Percentiles rank a stretch among this genome's conserved stretches.
These are phyloP conservation scores for Solenopsis fugax DNA, from an alignment of 1,140 invertebrate genomes.

Conservation along the genomic window DNA sequence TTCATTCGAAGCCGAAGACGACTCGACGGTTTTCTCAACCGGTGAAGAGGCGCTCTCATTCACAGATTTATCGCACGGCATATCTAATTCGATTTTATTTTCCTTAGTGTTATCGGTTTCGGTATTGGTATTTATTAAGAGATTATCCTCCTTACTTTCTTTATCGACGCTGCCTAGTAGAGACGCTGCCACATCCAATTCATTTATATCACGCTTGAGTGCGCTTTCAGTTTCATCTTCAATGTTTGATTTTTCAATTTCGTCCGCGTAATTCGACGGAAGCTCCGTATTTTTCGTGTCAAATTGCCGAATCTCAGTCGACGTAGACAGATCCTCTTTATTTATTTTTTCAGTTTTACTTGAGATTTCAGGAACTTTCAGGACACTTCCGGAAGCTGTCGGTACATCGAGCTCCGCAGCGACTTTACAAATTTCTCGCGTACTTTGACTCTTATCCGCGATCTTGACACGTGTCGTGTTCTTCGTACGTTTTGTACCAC, in stretches of 20 bases:
- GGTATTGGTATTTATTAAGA: not conserved
- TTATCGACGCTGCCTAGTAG: not conserved
- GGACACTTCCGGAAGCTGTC: not conserved
- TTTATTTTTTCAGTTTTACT: not conserved
- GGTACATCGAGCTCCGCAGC: not conserved
- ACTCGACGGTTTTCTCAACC: not conserved
- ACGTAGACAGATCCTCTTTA: not conserved
- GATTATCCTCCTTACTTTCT: not conserved
- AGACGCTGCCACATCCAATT: not conserved
- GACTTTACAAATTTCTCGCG: not conserved
- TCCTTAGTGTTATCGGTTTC: constrained; percentile 6
- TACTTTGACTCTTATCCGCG: not conserved
- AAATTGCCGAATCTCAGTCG: not conserved
- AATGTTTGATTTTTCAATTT: not conserved
- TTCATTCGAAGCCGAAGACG: not conserved
- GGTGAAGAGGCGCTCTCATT: not conserved
- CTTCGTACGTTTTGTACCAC: not conserved
- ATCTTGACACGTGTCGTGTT: not conserved
- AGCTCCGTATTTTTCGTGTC: not conserved
- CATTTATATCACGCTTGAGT: not conserved
- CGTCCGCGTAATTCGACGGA: not conserved
- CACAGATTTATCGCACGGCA: not conserved
- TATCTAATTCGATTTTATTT: not conserved
- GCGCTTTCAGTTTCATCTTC: not conserved
- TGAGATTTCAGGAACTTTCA: not conserved